Evolutionary conservation across 2,113 vertebrate species (phyloP), one percentile per base, ranked within the genome.

Genomic region (Saguinus imperator): DNA sequence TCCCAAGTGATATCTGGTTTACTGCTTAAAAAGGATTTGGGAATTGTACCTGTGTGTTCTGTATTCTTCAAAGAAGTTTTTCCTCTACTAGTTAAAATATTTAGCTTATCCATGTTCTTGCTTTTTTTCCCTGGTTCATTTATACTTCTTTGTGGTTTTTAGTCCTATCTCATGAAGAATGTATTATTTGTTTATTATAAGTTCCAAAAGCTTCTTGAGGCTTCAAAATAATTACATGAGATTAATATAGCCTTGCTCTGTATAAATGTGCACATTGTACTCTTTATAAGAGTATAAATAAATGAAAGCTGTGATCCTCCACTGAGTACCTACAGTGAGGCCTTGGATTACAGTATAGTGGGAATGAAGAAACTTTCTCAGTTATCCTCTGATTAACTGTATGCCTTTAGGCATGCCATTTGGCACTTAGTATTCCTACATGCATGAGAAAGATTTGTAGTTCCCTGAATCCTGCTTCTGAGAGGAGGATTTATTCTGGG

Each of bases 21-120:
- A 70, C n/a, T 82, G 66, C 66, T 61, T 91, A 50, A 35, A 70
- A 70, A 52, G 20, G 66, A 75, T 57, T 83, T 92, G 27, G 21
- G 48, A 57, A 57, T 77, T 88, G 45, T 48, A 76, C 5, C 2
- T 48, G 10, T 21, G 35, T 58, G 21, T 55, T 37, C 70, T 96
- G 5, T 80, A 96, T 91, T 79, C 76, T 84, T 85, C 75, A 87
- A 91, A 76, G 50, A 73, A n/a, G 23, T 29, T 73, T 92, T 97
- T n/a, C 8, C 75, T 57, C 80, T 81, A 40, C 57, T 89, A 16
- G 18, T 70, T 73, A 73, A 58, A 92, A 79, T 80, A 40, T 35
- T 35, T 61, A 70, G 40, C 35, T 88, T 75, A 76, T n/a, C 37
- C 1, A 11, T 52, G 16, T 70, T 80, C 66, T 76, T 93, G 16